Base-by-base conservation (phyloP, 30 jellyfish, hydroid and myxozoan genomes). In the Aurelia sp. region DNA sequence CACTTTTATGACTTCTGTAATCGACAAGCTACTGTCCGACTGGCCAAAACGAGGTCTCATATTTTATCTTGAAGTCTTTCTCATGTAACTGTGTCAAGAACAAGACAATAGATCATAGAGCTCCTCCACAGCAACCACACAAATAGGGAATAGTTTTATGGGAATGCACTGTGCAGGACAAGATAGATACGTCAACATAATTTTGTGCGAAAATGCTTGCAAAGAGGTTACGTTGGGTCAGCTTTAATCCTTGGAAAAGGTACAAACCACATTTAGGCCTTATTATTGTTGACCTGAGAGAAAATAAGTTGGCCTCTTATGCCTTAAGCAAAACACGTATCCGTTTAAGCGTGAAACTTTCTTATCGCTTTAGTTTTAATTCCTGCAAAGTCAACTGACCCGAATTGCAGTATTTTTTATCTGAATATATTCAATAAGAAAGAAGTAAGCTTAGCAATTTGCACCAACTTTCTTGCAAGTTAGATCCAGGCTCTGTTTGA, bases 301-400 rank as follows among this genome's bases (percentile, higher is more conserved):
- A n/a, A 72, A 13, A 57, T 62, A 35, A 13, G 17, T 55, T 51
- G 44, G 21, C 50, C 33, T 59, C 87, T 76, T 44, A 76, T 19
- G 59, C 61, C 50, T 22, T 48, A 62, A 76, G 40, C 63, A 76
- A 37, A 58, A 23, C 76, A 76, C 67, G 87, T 40, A 76, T 76
- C 76, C 66, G 67, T 76, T 60, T 31, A 59, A 50, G 74, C 35
- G 59, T 74, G 63, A 60, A 60, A 76, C 87, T 15, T 18, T 62
- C 63, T 76, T 53, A 76, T 76, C 73, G 87, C 60, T 51, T 76
- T 76, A 33, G 6, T 4, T 18, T 76, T 60, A 70, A 76, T 18
- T 76, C 76, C 87, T 30, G 16, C 41, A 76, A 76, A 76, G 87
- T 76, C 87, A 76, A 58, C 87, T 76, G 87, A 76, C 87, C 87